Evolutionary conservation across 2,113 vertebrate genomes (phyloP).

Genomic region (Amia ocellicauda): DNA sequence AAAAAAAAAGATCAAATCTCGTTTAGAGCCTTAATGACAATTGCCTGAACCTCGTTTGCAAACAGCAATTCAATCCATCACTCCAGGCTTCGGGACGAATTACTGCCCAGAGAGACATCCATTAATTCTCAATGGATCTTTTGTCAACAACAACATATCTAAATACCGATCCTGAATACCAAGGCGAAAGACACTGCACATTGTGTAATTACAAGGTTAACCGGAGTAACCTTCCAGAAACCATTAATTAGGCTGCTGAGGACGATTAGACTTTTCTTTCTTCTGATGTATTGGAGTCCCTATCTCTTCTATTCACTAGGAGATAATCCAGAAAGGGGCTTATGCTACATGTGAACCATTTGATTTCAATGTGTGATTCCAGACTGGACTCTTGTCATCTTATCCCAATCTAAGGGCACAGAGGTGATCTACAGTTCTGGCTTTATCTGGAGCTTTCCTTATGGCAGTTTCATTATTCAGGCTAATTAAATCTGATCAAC

Average conservation of each 20-base stretch:
- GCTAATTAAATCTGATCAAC: too few relatives aligned
- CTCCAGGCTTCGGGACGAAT: neutral
- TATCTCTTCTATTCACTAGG: too few relatives aligned
- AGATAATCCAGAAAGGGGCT: too few relatives aligned
- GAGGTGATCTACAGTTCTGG: too few relatives aligned
- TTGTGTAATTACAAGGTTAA: conserved; percentile 7
- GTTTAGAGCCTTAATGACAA: neutral
- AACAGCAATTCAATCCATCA: neutral
- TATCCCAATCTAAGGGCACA: too few relatives aligned
- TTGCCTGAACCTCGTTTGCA: neutral
- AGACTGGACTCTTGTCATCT: too few relatives aligned
- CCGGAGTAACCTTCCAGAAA: neutral
- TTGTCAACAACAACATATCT: neutral
- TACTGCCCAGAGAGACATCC: neutral
- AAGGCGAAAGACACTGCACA: neutral
- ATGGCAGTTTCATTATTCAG: too few relatives aligned
- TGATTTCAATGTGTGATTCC: too few relatives aligned
- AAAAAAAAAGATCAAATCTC: neutral
- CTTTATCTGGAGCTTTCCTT: too few relatives aligned
- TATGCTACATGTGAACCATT: too few relatives aligned
- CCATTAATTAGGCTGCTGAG: neutral
- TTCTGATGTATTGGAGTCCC: too few relatives aligned
- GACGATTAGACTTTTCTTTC: too few relatives aligned
- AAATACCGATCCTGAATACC: neutral
- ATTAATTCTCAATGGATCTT: conserved; percentile 1